Evolutionary conservation across 2,113 vertebrate genomes (phyloP).

Genomic region (Brienomyrus longianalis): DNA sequence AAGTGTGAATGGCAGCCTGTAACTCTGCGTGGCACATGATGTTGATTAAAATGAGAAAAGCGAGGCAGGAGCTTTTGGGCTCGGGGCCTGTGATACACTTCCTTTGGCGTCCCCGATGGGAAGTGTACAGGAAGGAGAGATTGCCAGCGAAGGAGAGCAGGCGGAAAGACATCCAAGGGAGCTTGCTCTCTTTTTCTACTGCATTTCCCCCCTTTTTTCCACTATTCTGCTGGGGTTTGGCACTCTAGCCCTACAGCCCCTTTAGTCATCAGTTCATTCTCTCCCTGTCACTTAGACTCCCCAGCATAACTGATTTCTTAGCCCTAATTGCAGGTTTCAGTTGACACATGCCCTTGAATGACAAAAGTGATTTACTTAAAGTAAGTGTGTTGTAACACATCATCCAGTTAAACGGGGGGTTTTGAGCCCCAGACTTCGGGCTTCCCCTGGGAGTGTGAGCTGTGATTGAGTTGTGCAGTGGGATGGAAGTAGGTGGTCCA

Average conservation of each 20-base stretch:
- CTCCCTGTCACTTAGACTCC: conserved; percentile 73
- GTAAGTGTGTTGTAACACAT: background rate
- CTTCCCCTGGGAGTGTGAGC: background rate
- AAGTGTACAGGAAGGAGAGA: conserved; percentile 75
- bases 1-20: conserved; percentile 22
- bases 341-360: conserved; percentile 1
- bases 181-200: conserved; percentile 50
- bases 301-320: conserved; percentile 49
- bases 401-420: background rate
- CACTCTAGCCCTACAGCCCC: conserved; percentile 20
- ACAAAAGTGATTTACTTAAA: background rate
- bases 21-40: conserved; percentile 50
- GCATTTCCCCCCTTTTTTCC: conserved; percentile 30
- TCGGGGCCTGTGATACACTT: conserved; percentile 48
- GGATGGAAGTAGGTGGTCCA: background rate
- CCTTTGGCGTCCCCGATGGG: conserved; percentile 56
- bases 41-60: conserved; percentile 52
- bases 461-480: background rate
- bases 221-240: conserved; percentile 16
- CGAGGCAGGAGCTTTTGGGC: conserved; percentile 27
- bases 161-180: conserved; percentile 53
- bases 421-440: background rate
- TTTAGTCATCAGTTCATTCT: conserved; percentile 41
- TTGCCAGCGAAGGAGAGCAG: conserved; percentile 47
- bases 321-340: background rate